A percentile compares a stretch with the other conserved stretches of the same genome.
Conservation (phyloP, 1,140 invertebrate genomes). For the Sycophaga agraensis region DNA sequence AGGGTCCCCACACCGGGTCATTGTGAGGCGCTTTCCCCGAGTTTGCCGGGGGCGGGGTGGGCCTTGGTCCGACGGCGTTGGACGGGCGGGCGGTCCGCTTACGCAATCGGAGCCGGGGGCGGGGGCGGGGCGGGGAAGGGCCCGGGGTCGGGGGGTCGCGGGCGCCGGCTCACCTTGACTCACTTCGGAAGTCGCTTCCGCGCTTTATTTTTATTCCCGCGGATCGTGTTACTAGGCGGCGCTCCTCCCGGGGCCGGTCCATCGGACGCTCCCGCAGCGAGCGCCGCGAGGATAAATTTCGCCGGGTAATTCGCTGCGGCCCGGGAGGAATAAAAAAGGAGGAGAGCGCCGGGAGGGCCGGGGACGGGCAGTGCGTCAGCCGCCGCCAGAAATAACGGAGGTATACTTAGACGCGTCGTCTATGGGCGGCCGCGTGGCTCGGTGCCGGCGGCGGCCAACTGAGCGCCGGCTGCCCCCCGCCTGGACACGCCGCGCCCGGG, state of each 20-base stretch:
- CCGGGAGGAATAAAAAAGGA: not conserved
- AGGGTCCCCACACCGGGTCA: no score
- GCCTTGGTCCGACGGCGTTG: not conserved
- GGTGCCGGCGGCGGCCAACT: slow-evolving; percentile 40
- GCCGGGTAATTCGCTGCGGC: no score
- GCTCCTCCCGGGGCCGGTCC: no score
- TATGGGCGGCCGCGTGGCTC: no score
- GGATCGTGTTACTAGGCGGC: slow-evolving; percentile 15
- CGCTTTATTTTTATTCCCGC: slow-evolving; percentile 8
- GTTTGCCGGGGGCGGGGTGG: not conserved
- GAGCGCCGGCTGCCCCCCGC: no score
- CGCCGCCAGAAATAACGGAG: slow-evolving; percentile 57
- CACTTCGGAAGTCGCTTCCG: slow-evolving; percentile 10
- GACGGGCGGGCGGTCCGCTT: not conserved
- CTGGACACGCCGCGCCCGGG: no score
- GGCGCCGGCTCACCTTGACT: slow-evolving; percentile 28
- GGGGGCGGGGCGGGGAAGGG: not conserved
- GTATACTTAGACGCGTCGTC: slow-evolving; percentile 58
- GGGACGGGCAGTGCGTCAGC: slow-evolving; percentile 52
- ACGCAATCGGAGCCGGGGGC: not conserved
- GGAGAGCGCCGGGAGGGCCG: not conserved
- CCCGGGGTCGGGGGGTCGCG: no score
- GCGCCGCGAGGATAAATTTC: not conserved
- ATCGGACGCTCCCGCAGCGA: slow-evolving; percentile 16
- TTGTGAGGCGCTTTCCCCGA: no score